These are phyloP conservation scores for Numenius arquata DNA, from an alignment of 2,113 vertebrate species.

Conservation along the genomic window DNA sequence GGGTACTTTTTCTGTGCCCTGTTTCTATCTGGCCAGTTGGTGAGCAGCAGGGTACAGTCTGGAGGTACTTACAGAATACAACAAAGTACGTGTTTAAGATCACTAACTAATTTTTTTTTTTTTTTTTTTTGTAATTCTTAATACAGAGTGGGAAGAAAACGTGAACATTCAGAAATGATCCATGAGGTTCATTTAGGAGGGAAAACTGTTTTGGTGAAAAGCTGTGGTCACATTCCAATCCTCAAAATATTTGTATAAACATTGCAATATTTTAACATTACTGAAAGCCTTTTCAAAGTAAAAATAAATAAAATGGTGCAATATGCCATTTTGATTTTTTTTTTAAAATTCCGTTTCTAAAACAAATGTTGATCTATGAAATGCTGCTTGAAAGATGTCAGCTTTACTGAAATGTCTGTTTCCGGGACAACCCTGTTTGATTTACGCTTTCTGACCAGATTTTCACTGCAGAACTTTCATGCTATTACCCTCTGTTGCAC, in stretches of 20 bases:
- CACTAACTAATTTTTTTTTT: background rate
- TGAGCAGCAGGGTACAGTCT: background rate
- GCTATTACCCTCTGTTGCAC: background rate
- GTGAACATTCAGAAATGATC: background rate
- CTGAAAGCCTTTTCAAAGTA: background rate
- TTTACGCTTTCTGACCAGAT: conserved; percentile 20
- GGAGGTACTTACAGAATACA: background rate
- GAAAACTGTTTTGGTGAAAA: background rate
- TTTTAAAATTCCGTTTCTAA: background rate
- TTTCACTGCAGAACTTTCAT: conserved; percentile 3
- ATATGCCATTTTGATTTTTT: background rate
- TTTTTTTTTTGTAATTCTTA: background rate
- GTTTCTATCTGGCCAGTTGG: background rate
- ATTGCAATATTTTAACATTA: background rate
- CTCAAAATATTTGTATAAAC: background rate
- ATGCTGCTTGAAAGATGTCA: background rate
- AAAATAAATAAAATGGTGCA: conserved; percentile 20
- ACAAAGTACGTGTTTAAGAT: background rate
- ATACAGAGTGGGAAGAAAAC: background rate
- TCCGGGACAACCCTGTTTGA: background rate
- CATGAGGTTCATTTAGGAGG: background rate
- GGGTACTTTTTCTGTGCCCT: background rate
- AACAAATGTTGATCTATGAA: conserved; percentile 9
- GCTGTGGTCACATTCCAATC: background rate
- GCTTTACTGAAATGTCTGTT: background rate